These are phyloP conservation scores for Glossophaga mutica DNA, from an alignment of 2,797 vertebrate species.

Conservation along the genomic window DNA sequence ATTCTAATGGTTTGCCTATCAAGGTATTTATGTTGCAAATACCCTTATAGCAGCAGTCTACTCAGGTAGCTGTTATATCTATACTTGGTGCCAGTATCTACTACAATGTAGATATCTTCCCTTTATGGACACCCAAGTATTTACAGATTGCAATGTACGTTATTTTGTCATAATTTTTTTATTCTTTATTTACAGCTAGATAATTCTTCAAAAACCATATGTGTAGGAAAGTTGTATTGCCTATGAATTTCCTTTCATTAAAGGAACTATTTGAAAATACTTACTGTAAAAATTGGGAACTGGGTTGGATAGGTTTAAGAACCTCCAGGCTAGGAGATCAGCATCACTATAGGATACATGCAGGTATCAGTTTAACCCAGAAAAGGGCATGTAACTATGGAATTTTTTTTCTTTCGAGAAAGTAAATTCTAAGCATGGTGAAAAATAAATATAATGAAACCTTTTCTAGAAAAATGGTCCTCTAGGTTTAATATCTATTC, in stretches of 20 bases:
- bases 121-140: neutral
- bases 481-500: neutral
- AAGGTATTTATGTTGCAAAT: neutral
- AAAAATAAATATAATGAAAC: neutral
- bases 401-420: neutral
- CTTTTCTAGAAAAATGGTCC: neutral
- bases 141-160: neutral
- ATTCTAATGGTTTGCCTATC: neutral
- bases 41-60: neutral
- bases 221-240: neutral
- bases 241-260: neutral
- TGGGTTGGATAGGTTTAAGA: neutral
- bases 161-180: neutral
- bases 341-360: neutral
- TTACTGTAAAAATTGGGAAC: neutral
- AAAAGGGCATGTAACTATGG: neutral
- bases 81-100: neutral
- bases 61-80: neutral
- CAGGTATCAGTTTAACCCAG: neutral
- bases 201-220: neutral
- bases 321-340: neutral
- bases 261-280: slow-evolving; percentile 2
- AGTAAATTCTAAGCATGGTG: neutral
- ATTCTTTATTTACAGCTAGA: neutral
- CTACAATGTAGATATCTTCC: neutral